Conservation (phyloP, 2,113 vertebrate species). For the Gymnocephalus cernua region DNA sequence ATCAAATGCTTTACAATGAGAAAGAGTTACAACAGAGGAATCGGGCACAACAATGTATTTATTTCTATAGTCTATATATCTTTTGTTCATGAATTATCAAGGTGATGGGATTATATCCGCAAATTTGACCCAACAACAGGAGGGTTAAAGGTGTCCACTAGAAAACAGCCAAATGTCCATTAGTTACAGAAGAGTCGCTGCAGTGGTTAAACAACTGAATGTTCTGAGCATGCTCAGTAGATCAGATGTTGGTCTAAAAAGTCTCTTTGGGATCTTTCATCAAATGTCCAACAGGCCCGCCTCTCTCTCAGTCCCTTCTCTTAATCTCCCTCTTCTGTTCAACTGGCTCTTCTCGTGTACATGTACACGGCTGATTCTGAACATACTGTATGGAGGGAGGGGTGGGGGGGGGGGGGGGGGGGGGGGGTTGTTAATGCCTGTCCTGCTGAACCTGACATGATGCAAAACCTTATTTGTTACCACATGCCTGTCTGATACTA, state of each 20-base stretch:
- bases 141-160: not conserved
- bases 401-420: too few relatives aligned
- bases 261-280: slow-evolving; percentile 48
- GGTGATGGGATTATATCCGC: not conserved
- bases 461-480: not conserved
- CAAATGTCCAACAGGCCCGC: slow-evolving; percentile 28
- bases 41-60: not conserved
- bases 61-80: not conserved
- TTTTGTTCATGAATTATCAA: not conserved
- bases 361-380: not conserved
- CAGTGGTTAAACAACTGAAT: not conserved
- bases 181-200: too few relatives aligned
- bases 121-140: too few relatives aligned
- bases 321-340: not conserved
- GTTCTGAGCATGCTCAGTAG: slow-evolving; percentile 8
- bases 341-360: not conserved
- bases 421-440: not conserved
- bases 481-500: not conserved
- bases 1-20: not conserved
- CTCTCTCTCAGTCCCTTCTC: not conserved
- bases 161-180: not conserved
- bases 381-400: not conserved
- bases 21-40: too few relatives aligned
- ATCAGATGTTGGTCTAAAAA: slow-evolving; percentile 7
- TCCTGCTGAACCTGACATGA: not conserved